Evolutionary conservation across 2,797 vertebrate species (phyloP).

Genomic region (Cuculus canorus): DNA sequence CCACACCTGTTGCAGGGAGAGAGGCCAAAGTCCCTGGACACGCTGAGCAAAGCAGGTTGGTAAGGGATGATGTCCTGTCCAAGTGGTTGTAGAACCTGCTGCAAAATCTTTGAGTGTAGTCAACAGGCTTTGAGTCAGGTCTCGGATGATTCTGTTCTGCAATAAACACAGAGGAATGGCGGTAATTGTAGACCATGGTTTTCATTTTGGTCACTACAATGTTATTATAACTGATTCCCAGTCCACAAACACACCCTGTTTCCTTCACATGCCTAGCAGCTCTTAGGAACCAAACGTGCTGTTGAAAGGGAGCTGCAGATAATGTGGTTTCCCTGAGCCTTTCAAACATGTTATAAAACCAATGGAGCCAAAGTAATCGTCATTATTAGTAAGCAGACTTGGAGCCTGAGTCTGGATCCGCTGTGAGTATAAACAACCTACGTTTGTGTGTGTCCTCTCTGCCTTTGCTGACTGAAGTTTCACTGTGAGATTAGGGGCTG

Average conservation of each 20-base stretch:
- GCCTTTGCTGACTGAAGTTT: slow-evolving; percentile 1
- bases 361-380: slow-evolving; percentile 8
- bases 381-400: not conserved
- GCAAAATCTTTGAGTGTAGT: not conserved
- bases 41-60: not conserved
- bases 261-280: slow-evolving; percentile 5
- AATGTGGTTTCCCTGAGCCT: slow-evolving; percentile 9
- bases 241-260: not conserved
- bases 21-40: not conserved
- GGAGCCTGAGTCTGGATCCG: not conserved
- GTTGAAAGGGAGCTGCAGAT: slow-evolving; percentile 21
- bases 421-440: slow-evolving; percentile 7
- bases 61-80: not conserved
- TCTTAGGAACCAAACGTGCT: not conserved
- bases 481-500: not conserved
- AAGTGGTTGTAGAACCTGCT: not conserved
- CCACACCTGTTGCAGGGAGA: not conserved
- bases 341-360: slow-evolving; percentile 8
- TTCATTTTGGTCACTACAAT: slow-evolving; percentile 10
- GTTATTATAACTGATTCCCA: not conserved
- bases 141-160: not conserved
- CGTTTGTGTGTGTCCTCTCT: not conserved
- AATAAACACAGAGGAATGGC: not conserved
- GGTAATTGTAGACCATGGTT: not conserved
- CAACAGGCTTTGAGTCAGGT: slow-evolving; percentile 13